A percentile compares a stretch with the other conserved stretches of the same genome.
Evolutionary conservation across 2,888 invertebrate genomes (phyloP).

Genomic region (Rhynchonema sp.): DNA sequence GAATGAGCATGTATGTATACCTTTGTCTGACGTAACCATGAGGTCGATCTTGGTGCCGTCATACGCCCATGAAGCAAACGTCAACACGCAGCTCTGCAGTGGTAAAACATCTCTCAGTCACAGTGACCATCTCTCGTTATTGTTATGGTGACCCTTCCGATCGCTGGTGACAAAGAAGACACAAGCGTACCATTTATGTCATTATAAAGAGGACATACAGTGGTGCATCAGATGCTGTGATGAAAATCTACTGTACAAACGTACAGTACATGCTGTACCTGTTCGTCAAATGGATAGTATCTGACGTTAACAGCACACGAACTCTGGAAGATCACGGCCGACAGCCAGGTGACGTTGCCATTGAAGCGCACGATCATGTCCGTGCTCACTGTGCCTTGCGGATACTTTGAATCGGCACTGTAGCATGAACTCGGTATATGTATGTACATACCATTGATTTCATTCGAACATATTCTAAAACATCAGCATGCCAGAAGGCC

Average conservation of each 20-base stretch:
- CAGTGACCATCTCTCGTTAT: too few species aligned
- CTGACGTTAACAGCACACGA: conserved; percentile 61
- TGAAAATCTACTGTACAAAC: not conserved
- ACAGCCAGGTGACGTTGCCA: conserved; percentile 50
- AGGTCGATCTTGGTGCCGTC: conserved; percentile 49
- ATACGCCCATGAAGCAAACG: conserved; percentile 73
- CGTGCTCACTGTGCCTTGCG: conserved; percentile 61
- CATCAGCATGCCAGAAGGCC: too few species aligned
- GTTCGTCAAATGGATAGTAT: conserved; percentile 63
- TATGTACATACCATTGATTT: not conserved
- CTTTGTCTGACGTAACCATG: conserved; percentile 15
- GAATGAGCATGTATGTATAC: too few species aligned
- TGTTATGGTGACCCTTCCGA: too few species aligned
- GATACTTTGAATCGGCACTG: conserved; percentile 64
- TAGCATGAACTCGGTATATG: conserved; percentile 2
- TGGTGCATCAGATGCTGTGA: not conserved
- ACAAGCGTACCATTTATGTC: too few species aligned
- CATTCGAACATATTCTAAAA: not conserved
- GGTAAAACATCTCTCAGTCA: not conserved
- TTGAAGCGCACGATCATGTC: conserved; percentile 56
- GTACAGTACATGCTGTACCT: conserved; percentile 32
- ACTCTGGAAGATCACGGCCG: conserved; percentile 60
- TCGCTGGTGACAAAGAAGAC: too few species aligned
- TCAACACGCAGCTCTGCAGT: conserved; percentile 36
- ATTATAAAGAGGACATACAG: too few species aligned